Percentiles rank a stretch among this genome's conserved stretches.
Evolutionary conservation across 2,797 vertebrate genomes (phyloP).

Genomic region (Eulemur mongoz): DNA sequence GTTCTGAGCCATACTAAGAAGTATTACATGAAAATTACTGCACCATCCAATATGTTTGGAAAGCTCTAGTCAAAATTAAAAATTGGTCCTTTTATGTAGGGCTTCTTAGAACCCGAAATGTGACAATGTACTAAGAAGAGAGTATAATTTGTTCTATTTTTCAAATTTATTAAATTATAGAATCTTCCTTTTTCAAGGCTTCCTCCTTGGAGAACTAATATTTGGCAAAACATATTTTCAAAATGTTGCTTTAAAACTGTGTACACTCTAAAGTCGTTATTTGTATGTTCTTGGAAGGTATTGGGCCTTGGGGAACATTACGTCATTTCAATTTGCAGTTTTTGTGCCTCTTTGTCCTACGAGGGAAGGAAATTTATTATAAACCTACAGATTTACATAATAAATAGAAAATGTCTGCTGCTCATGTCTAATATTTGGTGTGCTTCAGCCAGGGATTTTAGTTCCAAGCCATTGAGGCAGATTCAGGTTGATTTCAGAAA

Average conservation of each 20-base stretch:
- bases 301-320: background rate
- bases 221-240: background rate
- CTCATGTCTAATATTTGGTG: background rate
- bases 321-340: background rate
- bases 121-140: background rate
- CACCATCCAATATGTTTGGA: background rate
- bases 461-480: background rate
- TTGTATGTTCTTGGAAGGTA: background rate
- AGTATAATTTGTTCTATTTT: background rate
- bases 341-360: background rate
- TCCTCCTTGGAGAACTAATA: background rate
- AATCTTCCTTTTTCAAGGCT: background rate
- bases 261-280: background rate
- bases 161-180: background rate
- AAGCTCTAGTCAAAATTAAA: background rate
- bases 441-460: background rate
- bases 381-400: background rate
- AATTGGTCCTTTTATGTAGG: background rate
- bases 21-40: background rate
- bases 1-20: background rate
- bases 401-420: background rate
- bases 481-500: background rate
- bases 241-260: constrained; percentile 3
- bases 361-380: background rate
- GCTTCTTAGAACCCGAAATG: constrained; percentile 10